Conservation (phyloP, 2,888 invertebrate species). For the Buathra laborator region DNA sequence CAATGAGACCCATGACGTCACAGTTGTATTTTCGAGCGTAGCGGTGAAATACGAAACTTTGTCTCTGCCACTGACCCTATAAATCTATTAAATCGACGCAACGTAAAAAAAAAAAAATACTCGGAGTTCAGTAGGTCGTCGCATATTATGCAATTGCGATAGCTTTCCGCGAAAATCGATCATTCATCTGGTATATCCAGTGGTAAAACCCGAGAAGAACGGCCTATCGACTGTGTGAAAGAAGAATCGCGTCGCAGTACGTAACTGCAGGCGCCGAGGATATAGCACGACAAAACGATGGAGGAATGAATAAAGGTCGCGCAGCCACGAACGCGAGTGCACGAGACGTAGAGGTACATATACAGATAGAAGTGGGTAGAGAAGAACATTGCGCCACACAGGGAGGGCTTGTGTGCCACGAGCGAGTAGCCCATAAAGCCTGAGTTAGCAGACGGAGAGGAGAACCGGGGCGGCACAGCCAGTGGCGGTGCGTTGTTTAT, state of each 20-base stretch:
- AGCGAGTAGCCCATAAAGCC: slow-evolving; percentile 63
- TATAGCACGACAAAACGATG: slow-evolving; percentile 11
- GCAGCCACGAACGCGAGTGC: slow-evolving; percentile 23
- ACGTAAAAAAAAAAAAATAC: background rate
- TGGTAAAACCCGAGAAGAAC: background rate
- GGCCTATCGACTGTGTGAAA: slow-evolving; percentile 8
- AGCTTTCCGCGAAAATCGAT: background rate
- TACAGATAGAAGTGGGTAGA: slow-evolving; percentile 29
- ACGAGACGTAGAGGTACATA: slow-evolving; percentile 14
- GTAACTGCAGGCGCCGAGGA: slow-evolving; percentile 28
- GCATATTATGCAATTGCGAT: background rate
- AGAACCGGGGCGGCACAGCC: background rate
- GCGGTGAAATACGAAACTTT: background rate
- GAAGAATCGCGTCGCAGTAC: slow-evolving; percentile 18
- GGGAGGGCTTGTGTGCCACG: background rate
- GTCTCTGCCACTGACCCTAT: background rate
- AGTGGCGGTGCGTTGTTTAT: slow-evolving; percentile 63
- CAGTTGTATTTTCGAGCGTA: background rate
- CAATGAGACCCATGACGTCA: background rate
- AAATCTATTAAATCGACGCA: background rate
- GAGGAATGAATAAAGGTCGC: slow-evolving; percentile 62
- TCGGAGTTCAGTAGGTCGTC: too few species aligned
- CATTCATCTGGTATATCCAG: background rate
- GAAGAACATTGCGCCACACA: slow-evolving; percentile 27
- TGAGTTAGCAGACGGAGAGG: slow-evolving; percentile 27